Evolutionary conservation across 2,797 vertebrate genomes (phyloP).

Genomic region (Sebastes goodei): DNA sequence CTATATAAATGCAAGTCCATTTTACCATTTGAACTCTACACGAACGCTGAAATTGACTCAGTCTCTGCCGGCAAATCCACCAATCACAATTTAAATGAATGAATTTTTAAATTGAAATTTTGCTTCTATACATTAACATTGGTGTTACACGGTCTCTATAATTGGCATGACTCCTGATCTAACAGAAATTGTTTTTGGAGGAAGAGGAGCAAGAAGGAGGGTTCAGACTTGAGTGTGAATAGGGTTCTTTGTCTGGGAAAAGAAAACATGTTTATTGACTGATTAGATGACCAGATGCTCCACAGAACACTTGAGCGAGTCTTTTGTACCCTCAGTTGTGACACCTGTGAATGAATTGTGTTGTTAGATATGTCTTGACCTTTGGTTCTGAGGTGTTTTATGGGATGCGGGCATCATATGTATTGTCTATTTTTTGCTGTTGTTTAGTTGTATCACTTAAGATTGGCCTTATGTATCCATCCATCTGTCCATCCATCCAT

Average conservation of each 20-base stretch:
- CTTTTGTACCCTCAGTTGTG: not conserved
- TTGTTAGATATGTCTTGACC: not conserved
- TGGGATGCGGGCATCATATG: not conserved
- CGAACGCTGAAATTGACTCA: not conserved
- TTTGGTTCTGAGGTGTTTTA: not conserved
- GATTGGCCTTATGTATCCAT: not conserved
- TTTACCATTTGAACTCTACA: not conserved
- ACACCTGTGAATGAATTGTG: constrained; percentile 1
- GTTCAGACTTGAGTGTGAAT: not conserved
- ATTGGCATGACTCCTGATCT: not conserved
- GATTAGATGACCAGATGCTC: not conserved
- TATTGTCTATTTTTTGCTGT: not conserved
- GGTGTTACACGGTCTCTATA: not conserved
- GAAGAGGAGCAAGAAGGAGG: not conserved
- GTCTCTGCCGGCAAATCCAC: not conserved
- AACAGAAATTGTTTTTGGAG: not conserved
- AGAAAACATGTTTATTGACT: not conserved
- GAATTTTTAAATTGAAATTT: not conserved
- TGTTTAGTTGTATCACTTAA: not conserved
- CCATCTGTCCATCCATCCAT: not conserved
- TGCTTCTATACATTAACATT: accelerated
- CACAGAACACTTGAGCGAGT: not conserved
- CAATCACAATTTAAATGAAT: not conserved
- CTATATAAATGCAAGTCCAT: no score
- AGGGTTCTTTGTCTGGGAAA: not conserved